Evolutionary conservation across 2,888 invertebrate genomes (phyloP), one percentile per base, ranked within the genome.

Genomic region (Ormia ochracea): DNA sequence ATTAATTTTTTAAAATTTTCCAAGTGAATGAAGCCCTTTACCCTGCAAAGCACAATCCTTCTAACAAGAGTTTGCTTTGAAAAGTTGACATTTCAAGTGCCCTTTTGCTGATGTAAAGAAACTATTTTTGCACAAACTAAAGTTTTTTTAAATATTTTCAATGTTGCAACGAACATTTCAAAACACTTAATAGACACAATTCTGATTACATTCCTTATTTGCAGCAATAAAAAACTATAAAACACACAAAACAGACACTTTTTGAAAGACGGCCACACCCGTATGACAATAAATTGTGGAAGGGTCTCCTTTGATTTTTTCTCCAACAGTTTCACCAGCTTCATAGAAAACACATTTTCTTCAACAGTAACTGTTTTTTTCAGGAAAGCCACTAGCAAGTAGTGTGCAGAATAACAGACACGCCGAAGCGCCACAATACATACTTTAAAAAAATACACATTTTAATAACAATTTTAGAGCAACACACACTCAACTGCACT

Each of bases 201-300:
- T n/a, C n/a, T n/a, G n/a, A n/a, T n/a, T n/a, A n/a, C 12, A 19
- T 19, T 21, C 23, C 54, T 19, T 33, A 3, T 33, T n/a, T 19
- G 7, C 4, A 6, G 31, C 21, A 36, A 69, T 45, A 84, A 83
- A 83, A 83, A 85, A 84, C 81, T 84, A 84, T 83, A 85, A 86
- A 56, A 73, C 86, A 87, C 85, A 83, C 84, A 85, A 87, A 86
- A 86, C 86, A 87, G 86, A 85, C 84, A 83, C 83, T 61, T 50
- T 66, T 45, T 26, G 10, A 63, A 63, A 50, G 9, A 52, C 50
- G 12, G 59, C 56, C 78, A 81, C 81, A 73, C 81, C 73, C 76
- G 65, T 56, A 36, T 63, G 48, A 56, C 59, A 52, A 68, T 41
- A 63, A 56, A 73, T 61, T 72, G 56, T 78, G 73, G 70, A 72